Evolutionary conservation across 2,888 invertebrate species (phyloP), one percentile per base, ranked within the genome.

Genomic region (Chrysopilus asiliformis): DNA sequence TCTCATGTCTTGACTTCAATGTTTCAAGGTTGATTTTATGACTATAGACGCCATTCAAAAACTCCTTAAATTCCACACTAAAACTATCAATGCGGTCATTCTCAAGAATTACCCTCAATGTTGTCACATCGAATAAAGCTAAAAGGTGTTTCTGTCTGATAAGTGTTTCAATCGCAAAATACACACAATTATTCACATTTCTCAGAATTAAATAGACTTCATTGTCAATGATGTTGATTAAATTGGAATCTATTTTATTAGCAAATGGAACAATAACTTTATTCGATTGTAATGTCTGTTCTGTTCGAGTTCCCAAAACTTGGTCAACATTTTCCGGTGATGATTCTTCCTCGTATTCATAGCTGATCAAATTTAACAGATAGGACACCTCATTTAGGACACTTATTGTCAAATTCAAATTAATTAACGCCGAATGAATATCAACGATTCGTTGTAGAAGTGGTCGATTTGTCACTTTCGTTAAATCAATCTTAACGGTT

Each of bases 161-260:
- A 18, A 89, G 58, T 2, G 79, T 72, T 38, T 68, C 67, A 0
- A 74, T 63, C 15, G 83, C 74, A 64, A 87, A 89, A 63, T 79
- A 86, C 3, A 83, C 72, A 48, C 81, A 75, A 53, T 87, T 82
- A 43, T 79, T 74, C 36, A 72, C 57, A 6, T 59, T 62, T 43
- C 65, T 65, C 9, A 75, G 47, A 32, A 73, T 47, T 51, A 48
- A 56, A 13, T 60, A 53, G 8, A 41, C 33, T 16, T 45, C 41
- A 7, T 3, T 22, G 22, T 28, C 18, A 4, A 16, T 27, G 4
- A 28, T 26, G 26, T 41, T 39, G 29, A 38, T 41, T 32, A 39
- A 32, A n/a, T 32, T 32, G n/a, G 29, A 19, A 42, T 42, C 39
- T 14, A 39, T 39, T 25, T 25, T 15, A 4, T 17, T 20, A 15